Evolutionary conservation across 2,888 invertebrate genomes (phyloP).

Genomic region (Volucella zonaria): DNA sequence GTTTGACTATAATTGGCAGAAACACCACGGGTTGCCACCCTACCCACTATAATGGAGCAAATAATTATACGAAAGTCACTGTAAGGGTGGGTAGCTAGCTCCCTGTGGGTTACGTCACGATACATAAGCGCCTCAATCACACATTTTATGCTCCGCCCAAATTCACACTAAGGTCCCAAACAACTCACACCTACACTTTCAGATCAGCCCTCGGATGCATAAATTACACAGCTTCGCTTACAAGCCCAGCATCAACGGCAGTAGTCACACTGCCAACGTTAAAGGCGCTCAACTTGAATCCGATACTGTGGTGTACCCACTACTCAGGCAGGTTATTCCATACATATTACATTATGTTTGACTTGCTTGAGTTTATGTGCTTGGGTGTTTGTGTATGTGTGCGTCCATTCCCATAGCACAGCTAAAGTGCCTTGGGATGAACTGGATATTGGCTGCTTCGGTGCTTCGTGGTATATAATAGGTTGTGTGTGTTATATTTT

Average conservation of each 20-base stretch:
- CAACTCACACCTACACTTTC: conserved; percentile 69
- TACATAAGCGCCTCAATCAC: conserved; percentile 62
- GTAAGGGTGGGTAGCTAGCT: conserved; percentile 49
- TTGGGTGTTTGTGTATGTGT: conserved; percentile 30
- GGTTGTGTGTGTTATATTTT: conserved; percentile 32
- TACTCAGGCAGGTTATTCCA: conserved; percentile 32
- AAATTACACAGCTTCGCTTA: conserved; percentile 43
- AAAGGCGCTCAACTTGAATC: conserved; percentile 40
- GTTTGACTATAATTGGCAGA: conserved; percentile 50
- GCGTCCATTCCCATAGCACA: conserved; percentile 56
- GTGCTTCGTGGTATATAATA: conserved; percentile 51
- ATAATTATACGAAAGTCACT: neutral
- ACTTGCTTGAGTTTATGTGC: conserved; percentile 9
- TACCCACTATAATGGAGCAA: neutral
- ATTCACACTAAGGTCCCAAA: conserved; percentile 61
- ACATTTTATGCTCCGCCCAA: conserved; percentile 64
- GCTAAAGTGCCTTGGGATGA: conserved; percentile 67
- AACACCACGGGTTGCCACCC: neutral
- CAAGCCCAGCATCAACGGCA: conserved; percentile 32
- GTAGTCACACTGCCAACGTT: conserved; percentile 14
- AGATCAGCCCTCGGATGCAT: conserved; percentile 40
- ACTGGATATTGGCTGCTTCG: conserved; percentile 62
- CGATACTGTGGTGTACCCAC: neutral
- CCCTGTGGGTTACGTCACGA: conserved; percentile 42
- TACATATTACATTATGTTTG: conserved; percentile 23